Base-by-base conservation (phyloP, 2,797 vertebrate genomes). In the Onychomys leucogaster region DNA sequence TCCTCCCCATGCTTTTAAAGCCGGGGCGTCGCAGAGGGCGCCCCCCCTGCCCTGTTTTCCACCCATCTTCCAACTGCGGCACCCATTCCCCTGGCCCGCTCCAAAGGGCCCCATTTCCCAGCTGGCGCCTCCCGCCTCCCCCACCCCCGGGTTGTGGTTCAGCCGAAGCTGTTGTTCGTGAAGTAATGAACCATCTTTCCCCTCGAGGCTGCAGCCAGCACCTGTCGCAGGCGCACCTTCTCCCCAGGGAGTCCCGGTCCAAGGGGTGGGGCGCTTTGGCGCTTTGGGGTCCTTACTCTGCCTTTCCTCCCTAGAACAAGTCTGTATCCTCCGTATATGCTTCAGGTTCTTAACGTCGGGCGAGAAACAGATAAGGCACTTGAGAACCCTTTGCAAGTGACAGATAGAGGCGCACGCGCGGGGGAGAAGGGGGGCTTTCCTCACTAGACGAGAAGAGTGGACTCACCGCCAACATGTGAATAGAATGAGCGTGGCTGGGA, bases 141-240 rank as follows among this genome's bases (percentile, higher is more conserved):
- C 63, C 32, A 84, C 21, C 65, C 77, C 34, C 0, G 12, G 65
- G 84, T 86, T 27, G 32, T 8, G 67, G 55, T 88, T 95, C 41
- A 1, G 11, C 81, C 84, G 25, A 0, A 73, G 94, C 94, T 96
- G 93, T 93, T 96, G 91, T 97, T 96, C 63, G 65, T 17, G 41
- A 94, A 77, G 25, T 97, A 96, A 90, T 92, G 73, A 96, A 76
- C 69, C 61, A 92, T 71, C 75, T 63, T 93, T 89, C 6, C 86
- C 90, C 80, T 3, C 0, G 89, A 90, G 94, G 61, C 87, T 73
- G 71, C 77, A 85, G 84, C 76, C 93, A 0, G 85, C 96, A 98
- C 97, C 97, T 97, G 96, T 96, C 46, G 13, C 93, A 17, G 67
- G 69, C 67, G 89, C 59, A 3, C 17, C 14, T 75, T n/a, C 71